A percentile compares a stretch with the other conserved stretches of the same genome.
Conservation (phyloP, 2,888 invertebrate genomes). For the Drosophila meridiana region DNA sequence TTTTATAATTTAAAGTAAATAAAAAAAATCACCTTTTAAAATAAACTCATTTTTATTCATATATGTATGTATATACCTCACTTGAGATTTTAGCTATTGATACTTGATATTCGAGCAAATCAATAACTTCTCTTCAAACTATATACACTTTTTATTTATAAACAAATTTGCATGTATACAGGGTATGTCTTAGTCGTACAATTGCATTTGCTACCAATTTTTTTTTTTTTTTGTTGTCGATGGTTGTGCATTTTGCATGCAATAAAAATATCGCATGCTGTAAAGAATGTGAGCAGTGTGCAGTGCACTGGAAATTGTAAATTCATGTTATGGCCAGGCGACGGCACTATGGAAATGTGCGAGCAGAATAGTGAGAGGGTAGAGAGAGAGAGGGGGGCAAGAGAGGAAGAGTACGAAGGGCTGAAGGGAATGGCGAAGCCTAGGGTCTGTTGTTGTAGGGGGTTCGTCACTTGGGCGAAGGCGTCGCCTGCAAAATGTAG, state of each 20-base stretch:
- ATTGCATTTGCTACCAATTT: not conserved
- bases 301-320: slow-evolving; percentile 75
- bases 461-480: slow-evolving; percentile 25
- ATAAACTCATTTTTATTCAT: too few species aligned
- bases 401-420: not conserved
- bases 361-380: not conserved
- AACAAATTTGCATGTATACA: not conserved
- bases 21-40: too few species aligned
- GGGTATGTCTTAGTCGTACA: slow-evolving; percentile 21
- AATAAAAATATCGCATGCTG: slow-evolving; percentile 77
- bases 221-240: slow-evolving; percentile 33
- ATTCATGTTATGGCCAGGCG: slow-evolving; percentile 65
- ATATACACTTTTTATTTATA: too few species aligned
- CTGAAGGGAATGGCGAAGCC: slow-evolving; percentile 2
- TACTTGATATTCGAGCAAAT: too few species aligned
- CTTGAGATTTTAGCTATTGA: too few species aligned
- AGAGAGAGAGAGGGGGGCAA: not conserved
- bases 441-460: slow-evolving; percentile 1
- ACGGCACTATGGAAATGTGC: slow-evolving; percentile 50
- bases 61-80: too few species aligned
- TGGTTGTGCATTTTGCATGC: slow-evolving; percentile 66
- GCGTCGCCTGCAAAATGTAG: slow-evolving; percentile 34
- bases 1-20: too few species aligned
- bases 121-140: too few species aligned
- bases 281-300: slow-evolving; percentile 60